Evolutionary conservation across 2,888 invertebrate genomes (phyloP).

Genomic region (Volucella inflata): DNA sequence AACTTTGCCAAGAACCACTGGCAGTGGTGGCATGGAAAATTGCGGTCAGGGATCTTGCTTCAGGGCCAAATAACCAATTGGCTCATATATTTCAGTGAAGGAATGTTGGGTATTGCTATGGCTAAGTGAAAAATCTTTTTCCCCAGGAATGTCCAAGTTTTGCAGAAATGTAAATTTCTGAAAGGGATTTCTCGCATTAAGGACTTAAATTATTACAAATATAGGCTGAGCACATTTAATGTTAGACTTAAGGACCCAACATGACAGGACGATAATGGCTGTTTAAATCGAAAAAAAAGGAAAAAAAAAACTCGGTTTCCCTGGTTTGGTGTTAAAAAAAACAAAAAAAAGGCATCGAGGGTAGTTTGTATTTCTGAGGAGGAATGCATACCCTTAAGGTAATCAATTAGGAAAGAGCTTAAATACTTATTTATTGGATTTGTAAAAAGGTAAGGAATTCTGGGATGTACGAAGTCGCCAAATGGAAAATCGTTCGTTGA

Average conservation of each 20-base stretch:
- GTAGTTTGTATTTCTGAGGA: no score
- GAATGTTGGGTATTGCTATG: neutral
- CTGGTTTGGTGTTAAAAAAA: no score
- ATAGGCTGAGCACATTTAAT: slow-evolving; percentile 33
- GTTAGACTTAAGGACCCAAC: slow-evolving; percentile 25
- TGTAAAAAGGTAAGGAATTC: no score
- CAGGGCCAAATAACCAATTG: slow-evolving; percentile 56
- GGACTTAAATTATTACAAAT: slow-evolving; percentile 50
- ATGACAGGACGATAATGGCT: slow-evolving; percentile 37
- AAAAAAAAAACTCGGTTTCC: neutral
- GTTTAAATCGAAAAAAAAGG: slow-evolving; percentile 26
- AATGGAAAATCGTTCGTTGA: no score
- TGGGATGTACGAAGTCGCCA: no score
- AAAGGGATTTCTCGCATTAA: slow-evolving; percentile 49
- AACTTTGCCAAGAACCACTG: neutral
- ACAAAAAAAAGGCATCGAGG: no score
- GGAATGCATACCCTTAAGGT: no score
- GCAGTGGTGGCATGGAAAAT: slow-evolving; percentile 24
- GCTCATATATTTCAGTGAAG: slow-evolving; percentile 27
- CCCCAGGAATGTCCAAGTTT: slow-evolving; percentile 22
- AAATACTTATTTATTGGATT: no score
- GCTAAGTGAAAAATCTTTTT: slow-evolving; percentile 45
- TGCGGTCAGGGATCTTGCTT: slow-evolving; percentile 59
- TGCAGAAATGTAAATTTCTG: slow-evolving; percentile 46
- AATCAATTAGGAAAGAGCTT: no score